Evolutionary conservation across 2,888 invertebrate species (phyloP), one percentile per base, ranked within the genome.

Genomic region (Zygothrica quintamaculata): DNA sequence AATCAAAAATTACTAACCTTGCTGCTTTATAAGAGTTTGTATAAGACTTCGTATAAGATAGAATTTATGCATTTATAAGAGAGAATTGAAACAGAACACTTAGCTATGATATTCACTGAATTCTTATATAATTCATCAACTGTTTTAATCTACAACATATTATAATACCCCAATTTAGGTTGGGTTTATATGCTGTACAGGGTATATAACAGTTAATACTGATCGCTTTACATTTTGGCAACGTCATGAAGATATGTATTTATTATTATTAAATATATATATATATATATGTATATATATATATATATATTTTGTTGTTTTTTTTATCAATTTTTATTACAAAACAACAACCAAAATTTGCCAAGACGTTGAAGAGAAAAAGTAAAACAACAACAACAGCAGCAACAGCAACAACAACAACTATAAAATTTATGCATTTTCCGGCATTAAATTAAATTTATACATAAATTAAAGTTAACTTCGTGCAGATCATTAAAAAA

Each of bases 381-480:
- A 42, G 13, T 25, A 47, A 16, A 18, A 37, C 40, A 22, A 33
- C 26, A 42, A 36, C 34, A 48, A 51, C 12, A 55, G 33, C 31
- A 47, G 31, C 34, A 48, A 51, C 11, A 47, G 36, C 40, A 59
- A 36, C 29, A 40, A 37, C 33, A 52, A 52, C 29, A 26, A 40
- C 36, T 33, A 40, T 44, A 51, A 70, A 72, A 75, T 84, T 75
- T 79, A 75, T 79, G 71, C 64, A 73, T 86, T 87, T 84, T 84
- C 87, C 88, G 82, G 84, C 84, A 78, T 82, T 84, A 82, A 80
- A 86, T 80, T 76, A 77, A 80, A 78, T 77, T 80, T 86, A 76
- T 88, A 78, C 88, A 88, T 87, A 87, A 86, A 86, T 86, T 86
- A 84, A 85, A 84, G 86, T 71, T 74, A 57, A 74, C 87, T 80